Evolutionary conservation across 2,888 invertebrate species (phyloP).

Genomic region (Tipula confusa): DNA sequence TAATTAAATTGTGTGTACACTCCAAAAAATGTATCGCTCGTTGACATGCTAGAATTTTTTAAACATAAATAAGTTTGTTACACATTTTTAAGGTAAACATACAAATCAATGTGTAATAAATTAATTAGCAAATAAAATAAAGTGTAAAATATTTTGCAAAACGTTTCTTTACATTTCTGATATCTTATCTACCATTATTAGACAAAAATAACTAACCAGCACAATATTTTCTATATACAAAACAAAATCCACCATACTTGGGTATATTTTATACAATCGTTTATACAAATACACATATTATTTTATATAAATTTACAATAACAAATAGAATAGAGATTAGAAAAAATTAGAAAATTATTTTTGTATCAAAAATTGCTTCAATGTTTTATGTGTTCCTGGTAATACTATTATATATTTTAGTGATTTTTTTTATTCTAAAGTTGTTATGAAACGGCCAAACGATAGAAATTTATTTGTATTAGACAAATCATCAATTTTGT

Average conservation of each 20-base stretch:
- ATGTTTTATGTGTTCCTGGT: not conserved
- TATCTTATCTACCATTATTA: not conserved
- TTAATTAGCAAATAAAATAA: too few relatives aligned
- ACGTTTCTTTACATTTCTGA: not conserved
- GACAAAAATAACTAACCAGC: not conserved
- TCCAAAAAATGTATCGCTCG: too few relatives aligned
- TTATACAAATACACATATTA: not conserved
- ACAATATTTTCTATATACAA: not conserved
- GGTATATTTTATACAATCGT: not conserved
- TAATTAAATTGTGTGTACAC: too few relatives aligned
- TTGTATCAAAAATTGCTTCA: not conserved
- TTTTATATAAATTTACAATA: not conserved
- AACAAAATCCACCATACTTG: not conserved
- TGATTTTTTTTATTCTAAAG: slow-evolving; percentile 14
- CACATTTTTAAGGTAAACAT: too few relatives aligned
- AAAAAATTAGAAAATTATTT: not conserved
- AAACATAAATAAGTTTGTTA: too few relatives aligned
- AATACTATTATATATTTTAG: not conserved
- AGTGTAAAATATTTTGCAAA: too few relatives aligned
- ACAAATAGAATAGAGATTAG: not conserved
- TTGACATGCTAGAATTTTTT: too few relatives aligned
- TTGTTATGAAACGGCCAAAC: not conserved
- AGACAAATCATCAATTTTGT: too few relatives aligned
- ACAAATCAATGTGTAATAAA: too few relatives aligned
- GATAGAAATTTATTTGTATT: too few relatives aligned